Conservation (phyloP, 2,888 invertebrate genomes). For the Orthosia cruda region DNA sequence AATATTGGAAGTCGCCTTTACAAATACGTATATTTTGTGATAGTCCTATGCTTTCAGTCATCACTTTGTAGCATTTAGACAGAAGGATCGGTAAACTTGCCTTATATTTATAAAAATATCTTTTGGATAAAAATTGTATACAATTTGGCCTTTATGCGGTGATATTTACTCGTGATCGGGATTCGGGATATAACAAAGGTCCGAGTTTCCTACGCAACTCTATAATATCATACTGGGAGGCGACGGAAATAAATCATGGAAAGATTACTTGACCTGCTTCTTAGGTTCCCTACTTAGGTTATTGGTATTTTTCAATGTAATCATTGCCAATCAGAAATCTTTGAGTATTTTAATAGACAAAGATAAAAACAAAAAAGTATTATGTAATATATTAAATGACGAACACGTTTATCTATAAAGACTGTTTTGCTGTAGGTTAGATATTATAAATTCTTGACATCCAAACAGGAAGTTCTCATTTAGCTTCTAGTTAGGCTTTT, state of each 20-base stretch:
- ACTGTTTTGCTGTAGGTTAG: slow-evolving; percentile 23
- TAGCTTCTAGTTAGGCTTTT: slow-evolving; percentile 4
- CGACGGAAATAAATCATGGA: slow-evolving; percentile 18
- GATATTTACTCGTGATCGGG: background rate
- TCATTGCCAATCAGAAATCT: background rate
- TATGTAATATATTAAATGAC: slow-evolving; percentile 15
- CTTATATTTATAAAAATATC: background rate
- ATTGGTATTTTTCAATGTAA: background rate
- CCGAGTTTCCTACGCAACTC: slow-evolving; percentile 1
- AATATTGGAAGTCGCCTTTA: background rate
- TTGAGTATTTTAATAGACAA: background rate
- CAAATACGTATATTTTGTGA: background rate
- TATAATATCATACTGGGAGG: background rate
- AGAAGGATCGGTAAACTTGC: background rate
- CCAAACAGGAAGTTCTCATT: slow-evolving; percentile 23
- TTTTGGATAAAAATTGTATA: background rate
- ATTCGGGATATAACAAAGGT: slow-evolving; percentile 10
- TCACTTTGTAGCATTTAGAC: background rate
- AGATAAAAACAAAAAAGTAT: background rate
- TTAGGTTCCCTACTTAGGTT: too few relatives aligned
- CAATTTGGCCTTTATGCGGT: slow-evolving; percentile 17
- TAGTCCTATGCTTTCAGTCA: background rate
- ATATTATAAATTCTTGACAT: slow-evolving; percentile 9
- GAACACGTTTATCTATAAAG: slow-evolving; percentile 13
- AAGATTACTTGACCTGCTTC: background rate